Evolutionary conservation across 2,888 invertebrate species (phyloP).

Genomic region (Agriopis marginaria): DNA sequence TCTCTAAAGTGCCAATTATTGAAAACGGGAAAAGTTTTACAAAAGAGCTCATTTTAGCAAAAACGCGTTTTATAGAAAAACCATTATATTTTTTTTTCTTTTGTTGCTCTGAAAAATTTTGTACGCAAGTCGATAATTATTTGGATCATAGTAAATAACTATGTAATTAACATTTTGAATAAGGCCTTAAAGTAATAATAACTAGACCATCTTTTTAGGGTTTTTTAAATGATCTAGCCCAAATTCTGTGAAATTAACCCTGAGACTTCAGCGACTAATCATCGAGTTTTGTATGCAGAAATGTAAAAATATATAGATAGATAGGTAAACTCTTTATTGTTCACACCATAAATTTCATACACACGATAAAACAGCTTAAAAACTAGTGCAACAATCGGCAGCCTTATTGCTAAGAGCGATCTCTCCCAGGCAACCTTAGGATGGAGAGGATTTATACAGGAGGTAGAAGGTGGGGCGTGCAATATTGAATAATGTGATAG

Average conservation of each 20-base stretch:
- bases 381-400: no score
- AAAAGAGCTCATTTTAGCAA: conserved; percentile 24
- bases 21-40: conserved; percentile 36
- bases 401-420: no score
- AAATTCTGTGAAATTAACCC: conserved; percentile 11
- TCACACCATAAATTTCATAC: no score
- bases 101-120: background rate
- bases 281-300: conserved; percentile 7
- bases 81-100: conserved; percentile 29
- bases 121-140: background rate
- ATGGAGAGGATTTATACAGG: no score
- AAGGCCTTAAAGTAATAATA: background rate
- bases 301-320: no score
- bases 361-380: no score
- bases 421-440: no score
- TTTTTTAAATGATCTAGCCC: background rate
- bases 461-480: no score
- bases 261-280: conserved; percentile 47
- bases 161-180: background rate
- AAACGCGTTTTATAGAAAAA: conserved; percentile 41
- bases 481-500: no score
- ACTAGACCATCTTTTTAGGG: background rate
- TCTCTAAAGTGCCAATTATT: conserved; percentile 52
- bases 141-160: background rate
- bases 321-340: no score